Evolutionary conservation across 2,888 invertebrate species (phyloP).

Genomic region (Machimus rusticus): DNA sequence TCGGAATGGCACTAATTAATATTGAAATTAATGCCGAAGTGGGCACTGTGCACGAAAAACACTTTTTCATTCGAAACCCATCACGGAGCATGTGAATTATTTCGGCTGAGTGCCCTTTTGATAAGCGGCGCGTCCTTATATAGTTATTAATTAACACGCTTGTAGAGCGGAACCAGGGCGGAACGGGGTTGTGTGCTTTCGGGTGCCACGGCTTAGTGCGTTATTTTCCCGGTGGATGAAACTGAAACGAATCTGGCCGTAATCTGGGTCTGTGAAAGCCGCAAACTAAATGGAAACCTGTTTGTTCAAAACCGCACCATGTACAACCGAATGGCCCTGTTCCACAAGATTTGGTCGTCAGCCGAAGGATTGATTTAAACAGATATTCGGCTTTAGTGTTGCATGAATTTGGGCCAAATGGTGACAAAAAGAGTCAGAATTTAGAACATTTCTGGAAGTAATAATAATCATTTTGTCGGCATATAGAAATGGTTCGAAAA

Average conservation of each 20-base stretch:
- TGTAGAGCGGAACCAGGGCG: not conserved
- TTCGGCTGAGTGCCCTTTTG: not conserved
- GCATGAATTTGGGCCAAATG: not conserved
- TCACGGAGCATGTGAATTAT: not conserved
- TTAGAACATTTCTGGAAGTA: not conserved
- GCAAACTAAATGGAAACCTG: slow-evolving; percentile 12
- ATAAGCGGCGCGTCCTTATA: not conserved
- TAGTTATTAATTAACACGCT: not conserved
- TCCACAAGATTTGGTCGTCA: not conserved
- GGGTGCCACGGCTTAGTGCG: not conserved
- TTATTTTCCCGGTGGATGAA: not conserved
- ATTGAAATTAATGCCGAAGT: not conserved
- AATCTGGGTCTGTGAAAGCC: not conserved
- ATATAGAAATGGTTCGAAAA: not conserved
- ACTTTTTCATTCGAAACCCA: not conserved
- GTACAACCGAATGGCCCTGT: not conserved
- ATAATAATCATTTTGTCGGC: not conserved
- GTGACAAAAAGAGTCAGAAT: not conserved
- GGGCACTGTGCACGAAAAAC: not conserved
- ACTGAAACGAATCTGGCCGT: not conserved
- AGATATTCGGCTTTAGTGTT: not conserved
- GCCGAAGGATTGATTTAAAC: not conserved
- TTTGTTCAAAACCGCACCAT: not conserved
- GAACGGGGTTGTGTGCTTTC: not conserved
- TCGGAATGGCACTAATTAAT: not conserved